Conservation (phyloP, 2,797 vertebrate species). For the Peromyscus eremicus region DNA sequence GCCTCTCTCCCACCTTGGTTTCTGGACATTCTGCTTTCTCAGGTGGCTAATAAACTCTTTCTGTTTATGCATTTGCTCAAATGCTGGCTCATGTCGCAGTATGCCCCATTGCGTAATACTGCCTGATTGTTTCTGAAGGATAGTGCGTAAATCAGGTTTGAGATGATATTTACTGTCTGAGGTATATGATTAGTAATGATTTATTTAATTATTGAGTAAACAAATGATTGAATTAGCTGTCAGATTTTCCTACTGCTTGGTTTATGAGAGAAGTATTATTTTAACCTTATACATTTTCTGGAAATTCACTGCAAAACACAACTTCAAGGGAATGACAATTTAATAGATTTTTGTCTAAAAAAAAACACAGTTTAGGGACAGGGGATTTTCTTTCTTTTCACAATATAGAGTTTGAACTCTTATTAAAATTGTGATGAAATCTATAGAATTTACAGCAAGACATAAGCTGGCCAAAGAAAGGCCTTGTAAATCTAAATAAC, state of each 20-base stretch:
- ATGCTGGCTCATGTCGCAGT: background rate
- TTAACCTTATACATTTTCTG: conserved; percentile 45
- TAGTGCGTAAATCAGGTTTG: background rate
- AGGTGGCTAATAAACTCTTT: background rate
- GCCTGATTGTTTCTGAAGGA: background rate
- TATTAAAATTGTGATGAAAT: conserved; percentile 13
- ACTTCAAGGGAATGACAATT: conserved; percentile 41
- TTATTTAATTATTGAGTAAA: conserved; percentile 47
- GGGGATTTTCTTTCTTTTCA: conserved; percentile 38
- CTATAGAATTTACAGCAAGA: conserved; percentile 51
- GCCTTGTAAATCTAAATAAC: background rate
- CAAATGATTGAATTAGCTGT: conserved; percentile 34
- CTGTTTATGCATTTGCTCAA: conserved; percentile 12
- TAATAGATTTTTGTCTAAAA: background rate
- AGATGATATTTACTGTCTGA: conserved; percentile 42
- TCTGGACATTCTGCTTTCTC: background rate
- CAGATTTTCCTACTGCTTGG: conserved; percentile 31
- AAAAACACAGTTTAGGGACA: background rate
- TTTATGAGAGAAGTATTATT: conserved; percentile 48
- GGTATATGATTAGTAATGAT: background rate
- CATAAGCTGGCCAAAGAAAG: conserved; percentile 44
- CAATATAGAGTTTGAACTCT: background rate
- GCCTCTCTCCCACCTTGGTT: background rate
- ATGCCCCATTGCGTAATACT: background rate
- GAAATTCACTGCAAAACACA: conserved; percentile 50